These are phyloP conservation scores for Protobothrops flavoviridis DNA, from an alignment of 2,113 vertebrate genomes.

Conservation along the genomic window DNA sequence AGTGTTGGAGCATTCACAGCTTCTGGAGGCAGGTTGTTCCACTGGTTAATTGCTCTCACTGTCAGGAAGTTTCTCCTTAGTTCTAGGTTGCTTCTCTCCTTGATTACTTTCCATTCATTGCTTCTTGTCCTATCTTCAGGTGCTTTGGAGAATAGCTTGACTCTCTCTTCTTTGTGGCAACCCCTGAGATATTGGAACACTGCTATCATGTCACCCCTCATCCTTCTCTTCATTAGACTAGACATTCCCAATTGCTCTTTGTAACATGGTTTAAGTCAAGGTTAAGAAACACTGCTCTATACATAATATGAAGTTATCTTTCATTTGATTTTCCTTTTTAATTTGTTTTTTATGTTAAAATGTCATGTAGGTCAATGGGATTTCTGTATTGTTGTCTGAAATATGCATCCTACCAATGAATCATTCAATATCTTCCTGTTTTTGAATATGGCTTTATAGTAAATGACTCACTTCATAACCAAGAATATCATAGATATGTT, in stretches of 20 bases:
- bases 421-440: slow-evolving; percentile 10
- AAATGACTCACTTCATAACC: slow-evolving; percentile 5
- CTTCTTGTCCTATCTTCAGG: no score
- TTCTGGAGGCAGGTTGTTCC: no score
- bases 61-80: no score
- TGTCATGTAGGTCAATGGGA: background rate
- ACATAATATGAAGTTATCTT: background rate
- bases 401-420: background rate
- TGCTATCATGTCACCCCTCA: no score
- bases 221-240: no score
- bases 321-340: background rate
- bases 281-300: background rate
- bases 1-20: no score
- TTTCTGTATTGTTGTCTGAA: background rate
- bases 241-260: background rate
- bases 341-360: background rate
- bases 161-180: no score
- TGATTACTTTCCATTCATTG: no score
- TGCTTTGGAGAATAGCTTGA: no score
- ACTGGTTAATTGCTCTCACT: no score
- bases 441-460: slow-evolving; percentile 4
- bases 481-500: background rate
- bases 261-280: background rate
- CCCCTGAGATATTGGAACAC: no score
- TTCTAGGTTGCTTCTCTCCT: no score